Conservation (phyloP, 2,113 vertebrate species). For the Clarias macrocephalus region DNA sequence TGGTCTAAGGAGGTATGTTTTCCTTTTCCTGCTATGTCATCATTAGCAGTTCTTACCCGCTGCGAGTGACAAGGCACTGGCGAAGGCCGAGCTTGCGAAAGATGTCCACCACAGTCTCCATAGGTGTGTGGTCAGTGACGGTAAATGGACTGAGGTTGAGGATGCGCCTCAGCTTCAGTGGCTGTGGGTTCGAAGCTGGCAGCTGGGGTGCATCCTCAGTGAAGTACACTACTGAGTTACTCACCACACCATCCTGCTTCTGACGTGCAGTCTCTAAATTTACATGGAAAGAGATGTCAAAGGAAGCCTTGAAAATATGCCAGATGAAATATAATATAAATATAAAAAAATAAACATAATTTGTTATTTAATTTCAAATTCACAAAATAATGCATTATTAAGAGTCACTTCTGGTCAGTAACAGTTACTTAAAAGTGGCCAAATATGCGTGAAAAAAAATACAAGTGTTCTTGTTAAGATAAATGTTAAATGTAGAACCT, state of each 20-base stretch:
- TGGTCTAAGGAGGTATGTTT: not conserved
- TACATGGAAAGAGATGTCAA: too few relatives aligned
- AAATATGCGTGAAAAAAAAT: not conserved
- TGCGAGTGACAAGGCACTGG: conserved; percentile 94
- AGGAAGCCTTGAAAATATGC: too few relatives aligned
- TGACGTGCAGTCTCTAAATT: conserved; percentile 90
- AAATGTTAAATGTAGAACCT: not conserved
- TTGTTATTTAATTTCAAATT: not conserved
- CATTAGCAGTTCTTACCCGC: conserved; percentile 77
- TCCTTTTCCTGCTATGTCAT: not conserved
- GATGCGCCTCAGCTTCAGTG: conserved; percentile 89
- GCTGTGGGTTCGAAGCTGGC: conserved; percentile 86
- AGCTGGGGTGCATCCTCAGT: conserved; percentile 89
- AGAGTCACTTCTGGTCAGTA: not conserved
- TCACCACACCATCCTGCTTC: conserved; percentile 96
- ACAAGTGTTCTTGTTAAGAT: not conserved
- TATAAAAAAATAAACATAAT: not conserved
- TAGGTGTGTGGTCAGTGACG: conserved; percentile 98
- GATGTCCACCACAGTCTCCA: conserved; percentile 98
- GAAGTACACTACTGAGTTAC: conserved; percentile 95
- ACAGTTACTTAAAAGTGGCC: not conserved
- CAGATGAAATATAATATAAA: not conserved
- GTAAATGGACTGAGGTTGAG: conserved; percentile 99
- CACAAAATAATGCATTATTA: not conserved
- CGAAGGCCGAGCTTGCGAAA: conserved; percentile 95